Evolutionary conservation across 2,888 invertebrate species (phyloP).

Genomic region (Pharmacophagus antenor): DNA sequence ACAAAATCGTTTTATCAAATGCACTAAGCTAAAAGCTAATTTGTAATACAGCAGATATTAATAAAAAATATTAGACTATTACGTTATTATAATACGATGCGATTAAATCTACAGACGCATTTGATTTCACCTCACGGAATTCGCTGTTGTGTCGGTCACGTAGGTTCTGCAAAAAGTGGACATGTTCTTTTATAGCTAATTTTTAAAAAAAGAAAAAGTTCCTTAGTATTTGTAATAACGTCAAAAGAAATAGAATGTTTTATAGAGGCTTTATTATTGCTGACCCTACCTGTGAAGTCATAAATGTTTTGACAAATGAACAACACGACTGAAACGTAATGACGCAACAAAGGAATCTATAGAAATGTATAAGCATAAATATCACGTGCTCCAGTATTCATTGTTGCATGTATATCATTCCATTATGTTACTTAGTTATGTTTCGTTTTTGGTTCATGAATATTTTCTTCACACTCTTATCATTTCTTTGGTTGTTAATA

Average conservation of each 20-base stretch:
- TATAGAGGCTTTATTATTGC: not conserved
- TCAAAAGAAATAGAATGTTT: not conserved
- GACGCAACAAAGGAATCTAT: conserved; percentile 37
- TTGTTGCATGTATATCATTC: conserved; percentile 25
- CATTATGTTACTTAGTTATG: conserved; percentile 20
- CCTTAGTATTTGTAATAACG: no score
- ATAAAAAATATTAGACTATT: no score
- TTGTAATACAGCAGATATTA: no score
- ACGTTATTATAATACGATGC: no score
- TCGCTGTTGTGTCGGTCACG: no score
- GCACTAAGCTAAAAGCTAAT: no score
- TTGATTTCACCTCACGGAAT: no score
- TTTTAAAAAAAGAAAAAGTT: no score
- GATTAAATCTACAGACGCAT: no score
- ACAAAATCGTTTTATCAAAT: no score
- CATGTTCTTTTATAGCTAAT: not conserved
- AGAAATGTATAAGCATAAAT: conserved; percentile 34
- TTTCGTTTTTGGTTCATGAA: conserved; percentile 15
- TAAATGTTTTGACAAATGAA: not conserved
- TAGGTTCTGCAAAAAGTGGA: no score
- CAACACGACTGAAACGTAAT: conserved; percentile 31
- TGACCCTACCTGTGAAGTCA: not conserved
- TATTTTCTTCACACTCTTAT: conserved; percentile 7
- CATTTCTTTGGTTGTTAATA: not conserved
- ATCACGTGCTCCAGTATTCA: conserved; percentile 37